Evolutionary conservation across 2,113 vertebrate genomes (phyloP), one percentile per base, ranked within the genome.

Genomic region (Siniperca chuatsi): DNA sequence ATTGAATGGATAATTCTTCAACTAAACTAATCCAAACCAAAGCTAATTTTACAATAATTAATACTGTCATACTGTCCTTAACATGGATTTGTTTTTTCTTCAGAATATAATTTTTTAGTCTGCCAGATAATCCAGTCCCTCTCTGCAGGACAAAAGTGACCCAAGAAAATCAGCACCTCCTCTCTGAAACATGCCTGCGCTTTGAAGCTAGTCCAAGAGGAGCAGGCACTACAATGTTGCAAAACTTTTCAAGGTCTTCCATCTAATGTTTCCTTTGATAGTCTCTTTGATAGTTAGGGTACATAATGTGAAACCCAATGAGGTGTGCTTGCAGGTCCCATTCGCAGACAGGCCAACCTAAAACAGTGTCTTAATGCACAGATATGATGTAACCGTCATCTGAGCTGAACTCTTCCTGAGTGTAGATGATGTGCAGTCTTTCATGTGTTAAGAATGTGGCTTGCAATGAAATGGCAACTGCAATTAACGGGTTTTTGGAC

Each of bases 231-330:
- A 83, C 83, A 87, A 75, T 89, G 90, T 93, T 61, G 3, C 85
- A 86, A 89, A 89, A 90, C 78, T 77, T 83, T 85, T 91, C 90
- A 90, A 89, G 86, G 89, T 60, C 79, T 58, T 90, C 79, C 75
- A 44, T 92, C 93, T 92, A 81, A 84, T 61, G 86, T 92, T 93
- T 89, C 90, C 85, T 90, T 93, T 91, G 90, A 93, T 89, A 85
- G 83, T 86, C 74, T 87, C 78, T 67, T 29, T 29, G 35, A 37
- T 37, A 37, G 3, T 92, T 86, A 90, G 78, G 60, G 81, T 46
- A 74, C 79, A 86, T 86, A 78, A 93, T 88, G 81, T 93, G 87
- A 90, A 90, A 91, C 89, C 82, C 83, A 82, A 83, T 80, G 80
- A 92, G 83, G 87, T 88, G 3, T 84, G 81, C 35, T 69, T 58